Evolutionary conservation across 2,888 invertebrate species (phyloP).

Genomic region (Eupithecia exiguata): DNA sequence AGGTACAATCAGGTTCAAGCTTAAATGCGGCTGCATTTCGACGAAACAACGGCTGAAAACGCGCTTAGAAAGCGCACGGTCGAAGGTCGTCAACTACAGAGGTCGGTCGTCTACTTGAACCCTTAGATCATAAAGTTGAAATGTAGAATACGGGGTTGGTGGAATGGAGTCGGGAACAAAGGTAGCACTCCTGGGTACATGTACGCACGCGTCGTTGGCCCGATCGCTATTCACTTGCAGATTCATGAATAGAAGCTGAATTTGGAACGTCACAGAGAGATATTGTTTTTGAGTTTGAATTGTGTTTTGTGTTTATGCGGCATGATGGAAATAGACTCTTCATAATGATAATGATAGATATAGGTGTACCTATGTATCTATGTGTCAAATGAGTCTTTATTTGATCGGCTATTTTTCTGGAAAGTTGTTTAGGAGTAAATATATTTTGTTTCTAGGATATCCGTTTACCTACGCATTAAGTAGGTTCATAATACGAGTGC

Average conservation of each 20-base stretch:
- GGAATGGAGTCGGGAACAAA: conserved; percentile 47
- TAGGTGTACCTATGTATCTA: no score
- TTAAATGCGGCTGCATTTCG: background rate
- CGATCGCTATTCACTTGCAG: conserved; percentile 40
- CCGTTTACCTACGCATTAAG: background rate
- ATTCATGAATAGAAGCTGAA: conserved; percentile 43
- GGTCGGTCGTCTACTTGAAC: conserved; percentile 13
- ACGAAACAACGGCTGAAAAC: background rate
- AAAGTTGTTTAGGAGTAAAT: background rate
- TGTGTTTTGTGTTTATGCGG: background rate
- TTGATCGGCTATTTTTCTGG: background rate
- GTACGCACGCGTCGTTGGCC: conserved; percentile 49
- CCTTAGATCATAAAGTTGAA: conserved; percentile 37
- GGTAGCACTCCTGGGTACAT: conserved; percentile 47
- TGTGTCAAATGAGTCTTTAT: background rate
- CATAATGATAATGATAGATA: background rate
- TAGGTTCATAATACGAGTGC: background rate
- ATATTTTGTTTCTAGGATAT: background rate
- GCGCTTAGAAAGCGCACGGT: background rate
- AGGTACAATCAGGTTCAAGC: background rate
- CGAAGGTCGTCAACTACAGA: conserved; percentile 5
- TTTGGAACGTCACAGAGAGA: conserved; percentile 40
- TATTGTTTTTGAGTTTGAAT: conserved; percentile 29
- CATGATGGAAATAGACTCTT: conserved; percentile 1
- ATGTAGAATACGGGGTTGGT: conserved; percentile 39